Conservation (phyloP, 2,888 invertebrate genomes). For the Ariolimax columbianus region DNA sequence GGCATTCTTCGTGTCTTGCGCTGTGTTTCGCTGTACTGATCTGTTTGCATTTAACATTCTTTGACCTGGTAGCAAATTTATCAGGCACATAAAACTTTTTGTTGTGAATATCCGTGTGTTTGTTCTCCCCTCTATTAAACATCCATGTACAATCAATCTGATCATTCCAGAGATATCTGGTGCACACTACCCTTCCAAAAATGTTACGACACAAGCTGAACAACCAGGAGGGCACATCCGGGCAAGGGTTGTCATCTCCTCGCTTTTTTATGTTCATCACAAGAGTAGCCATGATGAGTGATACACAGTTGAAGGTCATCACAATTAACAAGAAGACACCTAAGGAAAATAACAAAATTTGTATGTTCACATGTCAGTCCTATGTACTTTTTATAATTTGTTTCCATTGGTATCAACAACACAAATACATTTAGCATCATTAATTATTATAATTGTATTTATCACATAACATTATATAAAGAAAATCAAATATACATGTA, state of each 20-base stretch:
- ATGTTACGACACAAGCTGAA: conserved; percentile 68
- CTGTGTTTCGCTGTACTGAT: not conserved
- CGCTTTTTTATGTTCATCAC: conserved; percentile 77
- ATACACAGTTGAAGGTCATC: conserved; percentile 78
- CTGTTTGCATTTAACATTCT: not conserved
- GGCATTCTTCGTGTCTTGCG: not conserved
- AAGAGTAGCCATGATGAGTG: conserved; percentile 76
- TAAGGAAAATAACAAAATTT: conserved; percentile 55
- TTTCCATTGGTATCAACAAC: too few species aligned
- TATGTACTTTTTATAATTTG: too few species aligned
- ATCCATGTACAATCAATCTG: conserved; percentile 32
- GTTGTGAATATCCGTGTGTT: not conserved
- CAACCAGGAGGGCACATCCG: conserved; percentile 70
- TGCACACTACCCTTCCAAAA: conserved; percentile 51
- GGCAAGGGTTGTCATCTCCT: conserved; percentile 69
- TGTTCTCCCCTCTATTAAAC: not conserved
- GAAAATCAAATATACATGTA: too few species aligned
- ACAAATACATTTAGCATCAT: too few species aligned
- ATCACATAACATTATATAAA: too few species aligned
- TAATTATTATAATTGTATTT: too few species aligned
- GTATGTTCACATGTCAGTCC: not conserved
- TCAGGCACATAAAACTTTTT: too few species aligned
- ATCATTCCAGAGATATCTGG: conserved; percentile 50
- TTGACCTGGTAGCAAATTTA: not conserved
- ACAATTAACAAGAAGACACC: conserved; percentile 76